Percentiles rank a stretch among this genome's conserved stretches.
phyloP scores from a whole-genome alignment of 2,113 vertebrate genomes.

The Amazona vittata region DNA sequence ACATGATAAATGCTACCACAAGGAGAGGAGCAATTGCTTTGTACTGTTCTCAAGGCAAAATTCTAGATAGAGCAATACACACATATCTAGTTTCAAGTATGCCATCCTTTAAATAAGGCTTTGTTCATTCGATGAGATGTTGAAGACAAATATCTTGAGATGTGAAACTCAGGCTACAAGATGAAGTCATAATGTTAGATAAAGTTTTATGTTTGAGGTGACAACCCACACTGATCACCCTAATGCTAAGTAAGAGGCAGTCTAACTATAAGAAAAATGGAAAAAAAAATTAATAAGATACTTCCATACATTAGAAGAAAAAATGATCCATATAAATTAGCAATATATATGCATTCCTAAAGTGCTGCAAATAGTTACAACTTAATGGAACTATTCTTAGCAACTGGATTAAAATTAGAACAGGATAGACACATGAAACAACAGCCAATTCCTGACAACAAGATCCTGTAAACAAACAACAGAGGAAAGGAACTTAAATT shows the following conservation, averaged over 20 bases:
- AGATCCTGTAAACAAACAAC: constrained; percentile 23
- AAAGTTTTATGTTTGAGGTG: background rate
- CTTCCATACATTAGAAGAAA: background rate
- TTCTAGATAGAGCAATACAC: background rate
- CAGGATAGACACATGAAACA: background rate
- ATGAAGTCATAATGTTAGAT: background rate
- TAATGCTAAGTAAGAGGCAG: background rate
- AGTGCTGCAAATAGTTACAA: background rate
- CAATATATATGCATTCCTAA: background rate
- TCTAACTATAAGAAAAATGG: background rate
- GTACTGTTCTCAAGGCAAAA: background rate
- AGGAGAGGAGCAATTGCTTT: background rate
- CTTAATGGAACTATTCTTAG: background rate
- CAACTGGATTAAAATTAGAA: constrained; percentile 1
- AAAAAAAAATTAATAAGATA: background rate
- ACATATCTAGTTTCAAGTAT: background rate
- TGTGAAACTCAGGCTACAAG: background rate
- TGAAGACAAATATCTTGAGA: background rate
- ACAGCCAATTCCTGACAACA: background rate
- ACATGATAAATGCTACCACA: background rate
- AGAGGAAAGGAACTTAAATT: background rate
- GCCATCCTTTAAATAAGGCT: background rate
- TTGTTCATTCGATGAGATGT: background rate
- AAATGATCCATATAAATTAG: background rate
- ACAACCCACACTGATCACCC: rapidly evolving